phyloP scores from a whole-genome alignment of 2,888 invertebrate species.

The Xylota sylvarum region DNA sequence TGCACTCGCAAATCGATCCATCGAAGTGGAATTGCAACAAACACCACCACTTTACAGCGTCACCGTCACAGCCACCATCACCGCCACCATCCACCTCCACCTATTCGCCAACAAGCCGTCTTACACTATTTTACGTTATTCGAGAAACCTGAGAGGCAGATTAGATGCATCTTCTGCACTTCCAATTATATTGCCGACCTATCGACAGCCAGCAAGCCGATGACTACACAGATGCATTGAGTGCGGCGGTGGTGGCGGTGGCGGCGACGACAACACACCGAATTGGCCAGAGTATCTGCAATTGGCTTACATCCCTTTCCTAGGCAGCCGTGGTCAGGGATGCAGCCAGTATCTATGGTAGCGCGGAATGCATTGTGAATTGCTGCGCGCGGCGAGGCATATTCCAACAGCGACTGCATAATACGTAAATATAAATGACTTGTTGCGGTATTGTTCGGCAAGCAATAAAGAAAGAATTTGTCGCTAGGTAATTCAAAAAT shows the following conservation, averaged over 20 bases:
- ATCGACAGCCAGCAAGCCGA: constrained; percentile 72
- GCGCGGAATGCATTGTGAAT: constrained; percentile 59
- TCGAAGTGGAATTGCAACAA: constrained; percentile 63
- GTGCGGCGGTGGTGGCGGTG: constrained; percentile 23
- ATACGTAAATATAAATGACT: constrained; percentile 79
- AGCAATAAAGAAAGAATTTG: constrained; percentile 79
- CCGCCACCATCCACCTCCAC: constrained; percentile 40
- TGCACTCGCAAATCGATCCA: constrained; percentile 67
- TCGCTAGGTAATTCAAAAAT: constrained; percentile 79
- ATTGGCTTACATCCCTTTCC: constrained; percentile 68
- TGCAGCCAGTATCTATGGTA: constrained; percentile 39
- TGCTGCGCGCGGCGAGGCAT: constrained; percentile 49
- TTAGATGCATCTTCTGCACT: constrained; percentile 77
- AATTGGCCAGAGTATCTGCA: constrained; percentile 57
- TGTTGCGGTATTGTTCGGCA: constrained; percentile 79
- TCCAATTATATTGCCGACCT: constrained; percentile 77
- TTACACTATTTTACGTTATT: constrained; percentile 71
- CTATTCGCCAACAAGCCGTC: constrained; percentile 46
- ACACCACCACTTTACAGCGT: constrained; percentile 48
- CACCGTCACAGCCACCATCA: constrained; percentile 52
- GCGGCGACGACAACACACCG: constrained; percentile 42
- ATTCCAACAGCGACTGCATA: constrained; percentile 77
- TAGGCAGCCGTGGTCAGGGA: constrained; percentile 51
- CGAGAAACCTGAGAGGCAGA: constrained; percentile 71
- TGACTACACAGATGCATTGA: constrained; percentile 39